Evolutionary conservation across 2,797 vertebrate species (phyloP).

Genomic region (Micropoecilia bifurca): DNA sequence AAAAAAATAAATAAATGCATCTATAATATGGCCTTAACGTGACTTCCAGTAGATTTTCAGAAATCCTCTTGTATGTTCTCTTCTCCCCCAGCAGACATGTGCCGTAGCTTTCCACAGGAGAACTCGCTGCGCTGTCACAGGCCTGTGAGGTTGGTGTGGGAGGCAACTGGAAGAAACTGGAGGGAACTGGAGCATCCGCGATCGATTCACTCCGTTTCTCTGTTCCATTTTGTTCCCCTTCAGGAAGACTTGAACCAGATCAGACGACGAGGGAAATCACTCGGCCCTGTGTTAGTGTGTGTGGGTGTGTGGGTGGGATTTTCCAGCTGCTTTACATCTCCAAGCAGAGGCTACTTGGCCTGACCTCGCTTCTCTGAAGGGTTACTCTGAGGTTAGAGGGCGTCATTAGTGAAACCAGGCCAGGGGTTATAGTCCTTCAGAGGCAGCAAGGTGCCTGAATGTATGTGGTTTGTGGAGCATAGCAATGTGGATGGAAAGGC

Average conservation of each 20-base stretch:
- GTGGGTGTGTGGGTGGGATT: slow-evolving; percentile 9
- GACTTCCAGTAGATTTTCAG: not conserved
- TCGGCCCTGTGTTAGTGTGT: slow-evolving; percentile 29
- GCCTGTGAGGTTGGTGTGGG: slow-evolving; percentile 55
- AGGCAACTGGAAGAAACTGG: slow-evolving; percentile 57
- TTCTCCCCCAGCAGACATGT: not conserved
- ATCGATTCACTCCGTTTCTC: slow-evolving; percentile 59
- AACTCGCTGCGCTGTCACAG: slow-evolving; percentile 44
- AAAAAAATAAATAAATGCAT: not conserved
- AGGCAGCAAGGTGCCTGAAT: not conserved
- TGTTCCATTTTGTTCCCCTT: slow-evolving; percentile 64
- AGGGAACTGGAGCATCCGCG: slow-evolving; percentile 54
- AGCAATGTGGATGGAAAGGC: slow-evolving; percentile 28
- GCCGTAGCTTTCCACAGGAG: slow-evolving; percentile 25
- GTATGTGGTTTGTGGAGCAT: not conserved
- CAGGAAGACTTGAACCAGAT: slow-evolving; percentile 79
- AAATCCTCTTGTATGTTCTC: not conserved
- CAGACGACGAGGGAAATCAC: slow-evolving; percentile 72
- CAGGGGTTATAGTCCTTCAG: not conserved
- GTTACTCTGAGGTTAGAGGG: slow-evolving; percentile 31
- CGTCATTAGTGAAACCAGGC: slow-evolving; percentile 25
- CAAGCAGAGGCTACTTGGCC: slow-evolving; percentile 11
- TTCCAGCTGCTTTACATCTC: slow-evolving; percentile 15
- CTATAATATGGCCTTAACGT: not conserved
- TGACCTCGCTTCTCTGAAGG: slow-evolving; percentile 16